Evolutionary conservation across 1,140 invertebrate genomes (phyloP).

Genomic region (Hycleus cichorii): DNA sequence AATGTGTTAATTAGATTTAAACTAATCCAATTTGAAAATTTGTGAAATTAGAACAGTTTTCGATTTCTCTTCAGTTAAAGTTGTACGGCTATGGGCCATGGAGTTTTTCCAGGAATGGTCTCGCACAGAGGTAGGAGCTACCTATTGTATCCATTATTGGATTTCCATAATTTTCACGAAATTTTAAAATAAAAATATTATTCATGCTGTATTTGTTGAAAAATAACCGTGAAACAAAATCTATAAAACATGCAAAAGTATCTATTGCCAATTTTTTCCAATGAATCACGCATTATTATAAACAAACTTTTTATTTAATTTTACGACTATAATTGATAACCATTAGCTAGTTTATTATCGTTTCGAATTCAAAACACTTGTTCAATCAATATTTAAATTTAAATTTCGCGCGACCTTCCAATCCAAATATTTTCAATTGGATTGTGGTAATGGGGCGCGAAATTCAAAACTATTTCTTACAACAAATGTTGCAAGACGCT

Average conservation of each 20-base stretch:
- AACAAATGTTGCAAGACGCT: no score
- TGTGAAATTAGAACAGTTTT: not conserved
- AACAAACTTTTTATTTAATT: slow-evolving; percentile 1
- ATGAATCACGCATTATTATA: slow-evolving; percentile 14
- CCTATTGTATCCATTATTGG: not conserved
- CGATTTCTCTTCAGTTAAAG: not conserved
- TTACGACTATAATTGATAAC: not conserved
- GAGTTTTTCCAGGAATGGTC: slow-evolving; percentile 37
- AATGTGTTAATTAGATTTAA: slow-evolving; percentile 1
- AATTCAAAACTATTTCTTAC: no score
- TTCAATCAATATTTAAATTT: no score
- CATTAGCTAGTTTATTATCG: no score
- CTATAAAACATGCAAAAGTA: slow-evolving; percentile 2
- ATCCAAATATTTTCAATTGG: no score
- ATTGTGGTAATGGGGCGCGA: no score
- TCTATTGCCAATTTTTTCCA: slow-evolving; percentile 10
- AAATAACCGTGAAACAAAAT: slow-evolving; percentile 11
- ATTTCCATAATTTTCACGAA: no score
- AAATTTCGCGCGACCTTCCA: no score
- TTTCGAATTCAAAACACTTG: no score
- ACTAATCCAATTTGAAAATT: not conserved
- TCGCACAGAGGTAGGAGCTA: slow-evolving; percentile 1
- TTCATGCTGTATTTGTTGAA: not conserved
- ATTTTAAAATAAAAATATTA: slow-evolving; percentile 1
- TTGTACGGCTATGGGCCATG: slow-evolving; percentile 30